Evolutionary conservation across 2,888 invertebrate species (phyloP), one percentile per base, ranked within the genome.

Genomic region (Bugulina stolonifera): DNA sequence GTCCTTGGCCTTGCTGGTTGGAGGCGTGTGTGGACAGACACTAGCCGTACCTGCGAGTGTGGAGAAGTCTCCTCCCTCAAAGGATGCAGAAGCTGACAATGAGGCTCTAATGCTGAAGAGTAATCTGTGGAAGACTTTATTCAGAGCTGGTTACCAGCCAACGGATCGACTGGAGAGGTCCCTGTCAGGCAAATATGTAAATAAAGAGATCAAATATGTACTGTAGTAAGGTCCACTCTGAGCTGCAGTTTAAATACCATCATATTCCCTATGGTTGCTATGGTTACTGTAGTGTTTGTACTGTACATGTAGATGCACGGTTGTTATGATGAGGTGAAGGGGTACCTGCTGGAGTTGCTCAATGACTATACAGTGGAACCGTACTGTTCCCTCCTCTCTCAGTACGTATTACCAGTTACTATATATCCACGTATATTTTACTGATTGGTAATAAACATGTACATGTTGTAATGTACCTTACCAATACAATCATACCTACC

Each of bases 121-220:
- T 76, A 81, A 82, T 54, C 75, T 83, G 71, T 83, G 83, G 83
- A 81, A 80, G 1, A 80, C 83, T 0, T 73, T 83, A 73, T 82
- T 83, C 75, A 75, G 82, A 23, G 83, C 81, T 27, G 83, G 83
- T 1, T 82, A 81, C 74, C 79, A 78, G 76, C 79, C 25, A 55
- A 69, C 54, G 5, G 80, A 79, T 52, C 81, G 79, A 74, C 76
- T 83, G 54, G 80, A 82, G 76, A 72, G 81, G 34, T 81, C 83
- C 0, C 77, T 82, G 54, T 82, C 82, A 2, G 81, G 81, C 34
- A 81, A 77, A 78, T 78, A 78, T 76, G 82, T 81, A 76, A 78
- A 79, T 78, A 5, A 10, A 43, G 43, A 43, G 43, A 18, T 43
- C 43, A 10, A 10, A 18, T 43, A 18, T 18, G 18, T 43, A 43